A percentile compares a stretch with the other conserved stretches of the same genome.
Evolutionary conservation across 2,888 invertebrate genomes (phyloP).

Genomic region (Lamellibrachia columna): DNA sequence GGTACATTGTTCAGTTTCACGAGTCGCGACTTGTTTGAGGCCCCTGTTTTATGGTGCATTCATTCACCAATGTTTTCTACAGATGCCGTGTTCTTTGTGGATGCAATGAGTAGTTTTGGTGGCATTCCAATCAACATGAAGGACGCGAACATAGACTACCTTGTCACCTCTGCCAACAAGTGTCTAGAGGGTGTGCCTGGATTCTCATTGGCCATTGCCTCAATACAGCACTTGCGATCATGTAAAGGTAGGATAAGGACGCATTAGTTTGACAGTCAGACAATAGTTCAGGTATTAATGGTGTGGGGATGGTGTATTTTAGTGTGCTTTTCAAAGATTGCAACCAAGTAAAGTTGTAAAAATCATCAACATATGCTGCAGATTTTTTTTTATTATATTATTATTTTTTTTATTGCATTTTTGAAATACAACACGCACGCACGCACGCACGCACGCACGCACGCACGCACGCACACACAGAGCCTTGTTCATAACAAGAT

Average conservation of each 20-base stretch:
- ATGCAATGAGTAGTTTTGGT: conserved; percentile 70
- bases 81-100: conserved; percentile 65
- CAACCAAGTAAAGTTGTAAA: too few relatives aligned
- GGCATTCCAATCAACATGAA: conserved; percentile 64
- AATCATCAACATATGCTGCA: too few relatives aligned
- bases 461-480: too few relatives aligned
- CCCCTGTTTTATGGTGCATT: not conserved
- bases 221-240: conserved; percentile 52
- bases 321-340: too few relatives aligned
- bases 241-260: conserved; percentile 63
- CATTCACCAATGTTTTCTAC: conserved; percentile 32
- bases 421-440: too few relatives aligned
- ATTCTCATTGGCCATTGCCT: conserved; percentile 66
- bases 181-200: conserved; percentile 69
- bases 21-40: not conserved
- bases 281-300: not conserved
- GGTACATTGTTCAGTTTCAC: not conserved
- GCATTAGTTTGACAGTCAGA: not conserved
- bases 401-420: too few relatives aligned
- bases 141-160: conserved; percentile 60
- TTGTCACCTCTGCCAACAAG: conserved; percentile 69
- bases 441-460: too few relatives aligned
- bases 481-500: too few relatives aligned
- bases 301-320: too few relatives aligned
- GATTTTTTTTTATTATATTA: too few relatives aligned